A percentile compares a stretch with the other conserved stretches of the same genome.
Evolutionary conservation across 2,113 vertebrate species (phyloP).

Genomic region (Azemiops feae): DNA sequence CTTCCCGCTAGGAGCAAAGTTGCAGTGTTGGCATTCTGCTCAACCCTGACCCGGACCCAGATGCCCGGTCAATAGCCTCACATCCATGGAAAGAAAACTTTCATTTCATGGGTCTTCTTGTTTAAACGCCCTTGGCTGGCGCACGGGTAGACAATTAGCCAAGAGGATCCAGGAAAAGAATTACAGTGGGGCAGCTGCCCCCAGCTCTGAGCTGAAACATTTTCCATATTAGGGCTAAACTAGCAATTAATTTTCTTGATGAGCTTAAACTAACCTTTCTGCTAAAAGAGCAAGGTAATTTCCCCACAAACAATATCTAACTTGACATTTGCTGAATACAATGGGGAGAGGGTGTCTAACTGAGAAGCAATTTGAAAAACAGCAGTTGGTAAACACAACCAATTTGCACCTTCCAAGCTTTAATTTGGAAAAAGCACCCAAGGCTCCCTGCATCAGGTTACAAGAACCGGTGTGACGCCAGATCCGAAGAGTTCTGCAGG

Average conservation of each 20-base stretch:
- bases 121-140: conserved; percentile 33
- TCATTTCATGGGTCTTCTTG: not conserved
- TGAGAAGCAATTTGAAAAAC: conserved; percentile 49
- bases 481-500: not conserved
- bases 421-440: not conserved
- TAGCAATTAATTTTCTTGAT: conserved; percentile 66
- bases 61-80: not conserved
- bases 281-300: conserved; percentile 50
- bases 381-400: not conserved
- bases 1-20: not conserved
- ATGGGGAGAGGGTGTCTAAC: not conserved
- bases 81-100: not conserved
- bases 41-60: not conserved
- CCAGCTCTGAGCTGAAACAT: conserved; percentile 41
- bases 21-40: not conserved
- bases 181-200: conserved; percentile 55
- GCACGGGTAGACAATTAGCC: conserved; percentile 58
- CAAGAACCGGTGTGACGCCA: not conserved
- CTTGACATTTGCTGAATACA: conserved; percentile 54
- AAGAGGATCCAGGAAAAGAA: conserved; percentile 59
- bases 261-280: conserved; percentile 66
- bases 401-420: not conserved
- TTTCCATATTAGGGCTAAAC: conserved; percentile 57
- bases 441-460: not conserved
- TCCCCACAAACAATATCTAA: conserved; percentile 34